Conservation (phyloP, 2,888 invertebrate species). For the Sinhomidia bicolor region DNA sequence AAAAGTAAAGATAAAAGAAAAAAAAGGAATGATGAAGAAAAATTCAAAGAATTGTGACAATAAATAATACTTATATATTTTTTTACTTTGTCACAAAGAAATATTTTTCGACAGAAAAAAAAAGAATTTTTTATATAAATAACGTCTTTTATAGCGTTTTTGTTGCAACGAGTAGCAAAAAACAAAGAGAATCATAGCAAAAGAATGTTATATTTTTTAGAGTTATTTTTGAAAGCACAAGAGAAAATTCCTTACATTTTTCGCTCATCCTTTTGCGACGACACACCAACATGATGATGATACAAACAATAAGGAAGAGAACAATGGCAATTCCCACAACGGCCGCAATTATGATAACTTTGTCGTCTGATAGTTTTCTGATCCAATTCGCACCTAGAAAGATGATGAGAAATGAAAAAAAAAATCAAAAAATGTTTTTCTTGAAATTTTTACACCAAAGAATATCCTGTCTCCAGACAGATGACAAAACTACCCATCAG, state of each 20-base stretch:
- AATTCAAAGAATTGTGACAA: not conserved
- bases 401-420: not conserved
- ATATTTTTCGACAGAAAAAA: not conserved
- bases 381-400: constrained; percentile 90
- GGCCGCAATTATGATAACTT: constrained; percentile 88
- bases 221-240: not conserved
- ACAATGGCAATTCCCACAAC: constrained; percentile 87
- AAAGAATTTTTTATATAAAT: not conserved
- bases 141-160: not conserved
- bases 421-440: not conserved
- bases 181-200: constrained; percentile 11
- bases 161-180: constrained; percentile 30
- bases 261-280: constrained; percentile 90
- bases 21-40: no score
- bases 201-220: not conserved
- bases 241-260: constrained; percentile 88
- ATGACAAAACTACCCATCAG: not conserved
- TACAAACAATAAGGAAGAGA: constrained; percentile 90
- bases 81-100: not conserved
- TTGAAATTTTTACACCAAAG: no score
- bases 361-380: constrained; percentile 87
- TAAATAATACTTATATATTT: not conserved
- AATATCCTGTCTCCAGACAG: not conserved
- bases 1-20: not conserved
- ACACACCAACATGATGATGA: constrained; percentile 93